Base-by-base conservation (phyloP, 2,113 vertebrate genomes). In the Peromyscus californicus region DNA sequence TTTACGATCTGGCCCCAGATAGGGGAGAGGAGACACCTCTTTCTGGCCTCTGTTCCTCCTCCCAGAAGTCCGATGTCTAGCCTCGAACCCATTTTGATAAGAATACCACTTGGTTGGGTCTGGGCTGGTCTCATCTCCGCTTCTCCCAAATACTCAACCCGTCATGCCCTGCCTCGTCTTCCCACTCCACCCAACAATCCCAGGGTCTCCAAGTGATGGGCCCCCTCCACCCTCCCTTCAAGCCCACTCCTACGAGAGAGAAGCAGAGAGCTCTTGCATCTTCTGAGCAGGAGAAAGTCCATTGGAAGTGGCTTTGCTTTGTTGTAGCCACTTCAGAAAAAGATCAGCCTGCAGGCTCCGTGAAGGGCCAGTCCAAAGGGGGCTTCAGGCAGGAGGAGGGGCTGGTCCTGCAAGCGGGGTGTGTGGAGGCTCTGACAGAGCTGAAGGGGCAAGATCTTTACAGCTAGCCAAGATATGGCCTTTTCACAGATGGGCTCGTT, bases 61-160 rank as follows among this genome's bases (percentile, higher is more conserved):
- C 33, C 80, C 63, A 42, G 54, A 95, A 57, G 59, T 61, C 31
- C 57, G 93, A 61, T 51, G 16, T 84, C 48, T 69, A 84, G 39
- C n/a, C 39, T 24, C 33, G 1, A 31, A 54, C 85, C 48, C 36
- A 48, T 69, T 92, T 83, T 69, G 67, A 57, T 87, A 94, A 91
- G 89, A 97, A 79, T 72, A 74, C 61, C 51, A 78, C 36, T 69
- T 87, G 11, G 63, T 91, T 97, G 75, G 59, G 89, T 91, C 90
- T 95, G 79, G 74, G 96, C 96, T 26, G 17, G 90, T 95, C 92
- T 95, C 75, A 33, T 24, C 78, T 92, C 21, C 39, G 74, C 79
- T 85, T 36, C n/a, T 42, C 54, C 72, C 24, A 57, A 69, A 4
- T 19, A 54, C 69, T 65, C 87, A 72, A 67, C 39, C 21, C 17